Evolutionary conservation across 2,113 vertebrate species (phyloP), one percentile per base, ranked within the genome.

Genomic region (Edolisoma coerulescens): DNA sequence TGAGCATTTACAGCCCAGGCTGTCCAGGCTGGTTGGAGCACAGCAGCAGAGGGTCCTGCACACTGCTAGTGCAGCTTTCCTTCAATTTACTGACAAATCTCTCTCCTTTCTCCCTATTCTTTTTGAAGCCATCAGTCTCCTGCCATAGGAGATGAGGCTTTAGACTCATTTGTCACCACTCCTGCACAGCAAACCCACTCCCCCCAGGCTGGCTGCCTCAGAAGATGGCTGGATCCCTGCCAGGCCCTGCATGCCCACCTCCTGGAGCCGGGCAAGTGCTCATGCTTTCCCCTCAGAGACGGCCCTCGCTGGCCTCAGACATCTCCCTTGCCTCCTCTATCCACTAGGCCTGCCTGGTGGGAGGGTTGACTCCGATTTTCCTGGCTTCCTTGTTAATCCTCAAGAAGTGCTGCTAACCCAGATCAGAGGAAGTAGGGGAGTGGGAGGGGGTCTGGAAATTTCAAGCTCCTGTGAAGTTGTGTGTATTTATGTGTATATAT

Each of bases 321-420:
- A 4, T 64, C 71, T 91, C 68, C 63, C 56, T 59, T 35, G 56
- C 49, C 76, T 91, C 56, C 69, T 95, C 93, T 87, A 57, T n/a
- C 41, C 77, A 33, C 52, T 27, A 54, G 85, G 37, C 65, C 44
- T 89, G 49, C 84, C 84, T 11, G 3, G 7, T 35, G 60, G 65
- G 50, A 93, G 85, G 19, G 30, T 77, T 89, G 80, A 85, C 77
- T 95, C 92, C 0, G 1, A 47, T 80, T 91, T 96, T 93, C 64
- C 30, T 73, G 76, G 90, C 85, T 93, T 95, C 49, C 95, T 85
- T 63, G 26, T 84, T 92, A 95, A 94, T 93, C 79, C 90, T 68
- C 10, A 18, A 61, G 60, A 94, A 95, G 91, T 91, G 69, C 44
- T 1, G 2, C 52, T 91, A 82, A 87, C 28, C 81, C 81, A 94